Percentiles rank a stretch among this genome's conserved stretches.
Evolutionary conservation across 35 echinoderm and acorn worm genomes (phyloP).

Genomic region (Patiria miniata): DNA sequence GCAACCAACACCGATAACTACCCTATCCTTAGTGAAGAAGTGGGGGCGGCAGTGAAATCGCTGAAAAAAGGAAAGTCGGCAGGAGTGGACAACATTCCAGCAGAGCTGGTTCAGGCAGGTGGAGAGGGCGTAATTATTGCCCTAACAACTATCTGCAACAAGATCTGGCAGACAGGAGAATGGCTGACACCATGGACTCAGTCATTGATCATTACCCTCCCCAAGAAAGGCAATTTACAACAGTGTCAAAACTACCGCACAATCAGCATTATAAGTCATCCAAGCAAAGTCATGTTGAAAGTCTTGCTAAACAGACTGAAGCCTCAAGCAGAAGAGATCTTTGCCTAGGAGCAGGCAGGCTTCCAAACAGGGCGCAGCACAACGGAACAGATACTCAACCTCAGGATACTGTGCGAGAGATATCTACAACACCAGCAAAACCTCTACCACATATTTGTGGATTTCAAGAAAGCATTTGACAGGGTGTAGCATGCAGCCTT

Average conservation of each 20-base stretch:
- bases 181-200: constrained; percentile 49
- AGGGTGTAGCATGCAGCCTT: constrained; percentile 36
- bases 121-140: constrained; percentile 12
- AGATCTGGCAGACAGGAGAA: constrained; percentile 52
- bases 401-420: constrained; percentile 42
- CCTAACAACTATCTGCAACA: constrained; percentile 35
- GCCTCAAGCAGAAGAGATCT: constrained; percentile 59
- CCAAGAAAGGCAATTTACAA: constrained; percentile 64
- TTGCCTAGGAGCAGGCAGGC: not conserved
- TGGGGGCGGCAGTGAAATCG: not conserved
- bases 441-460: constrained; percentile 40
- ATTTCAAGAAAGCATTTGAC: constrained; percentile 65
- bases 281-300: constrained; percentile 38
- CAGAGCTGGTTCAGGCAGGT: constrained; percentile 33
- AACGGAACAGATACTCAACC: constrained; percentile 21
- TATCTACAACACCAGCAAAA: constrained; percentile 36
- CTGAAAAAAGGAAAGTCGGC: constrained; percentile 32
- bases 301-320: constrained; percentile 39
- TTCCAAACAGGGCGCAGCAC: constrained; percentile 24
- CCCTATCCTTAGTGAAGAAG: constrained; percentile 1
- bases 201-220: constrained; percentile 48
- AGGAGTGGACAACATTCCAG: constrained; percentile 58
- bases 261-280: constrained; percentile 16
- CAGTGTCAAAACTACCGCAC: constrained; percentile 53
- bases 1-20: not conserved